A percentile compares a stretch with the other conserved stretches of the same genome.
These are phyloP conservation scores for Zosterops lateralis DNA, from an alignment of 2,113 vertebrate genomes.

Conservation along the genomic window DNA sequence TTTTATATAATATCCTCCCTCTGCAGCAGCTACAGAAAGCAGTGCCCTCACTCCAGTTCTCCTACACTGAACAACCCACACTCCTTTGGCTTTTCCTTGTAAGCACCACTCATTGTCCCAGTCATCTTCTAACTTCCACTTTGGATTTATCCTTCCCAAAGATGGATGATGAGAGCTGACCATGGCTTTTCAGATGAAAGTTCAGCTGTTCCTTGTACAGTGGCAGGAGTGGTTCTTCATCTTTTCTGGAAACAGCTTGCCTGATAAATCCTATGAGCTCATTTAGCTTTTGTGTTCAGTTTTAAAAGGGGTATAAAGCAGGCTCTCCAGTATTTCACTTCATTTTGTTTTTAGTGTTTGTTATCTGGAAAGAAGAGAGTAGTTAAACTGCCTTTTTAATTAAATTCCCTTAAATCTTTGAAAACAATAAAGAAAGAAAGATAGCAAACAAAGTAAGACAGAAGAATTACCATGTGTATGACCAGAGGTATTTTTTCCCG, in stretches of 20 bases:
- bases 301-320: constrained; percentile 38
- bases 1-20: background rate
- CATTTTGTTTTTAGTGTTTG: constrained; percentile 44
- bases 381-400: constrained; percentile 64
- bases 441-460: constrained; percentile 50
- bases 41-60: background rate
- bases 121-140: background rate
- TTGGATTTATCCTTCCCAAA: background rate
- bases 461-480: constrained; percentile 58
- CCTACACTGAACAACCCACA: rapidly evolving
- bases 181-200: background rate
- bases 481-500: constrained; percentile 35
- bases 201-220: background rate
- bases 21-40: background rate
- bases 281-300: constrained; percentile 49
- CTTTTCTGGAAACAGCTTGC: constrained; percentile 7
- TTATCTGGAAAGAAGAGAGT: constrained; percentile 42
- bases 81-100: background rate
- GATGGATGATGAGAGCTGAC: background rate
- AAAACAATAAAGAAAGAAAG: constrained; percentile 50
- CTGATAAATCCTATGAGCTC: constrained; percentile 35
- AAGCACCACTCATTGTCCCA: background rate
- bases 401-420: constrained; percentile 61
- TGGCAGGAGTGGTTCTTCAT: background rate
- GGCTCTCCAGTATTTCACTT: constrained; percentile 37